Base-by-base conservation (phyloP, 2,113 vertebrate genomes). In the Mugil cephalus region DNA sequence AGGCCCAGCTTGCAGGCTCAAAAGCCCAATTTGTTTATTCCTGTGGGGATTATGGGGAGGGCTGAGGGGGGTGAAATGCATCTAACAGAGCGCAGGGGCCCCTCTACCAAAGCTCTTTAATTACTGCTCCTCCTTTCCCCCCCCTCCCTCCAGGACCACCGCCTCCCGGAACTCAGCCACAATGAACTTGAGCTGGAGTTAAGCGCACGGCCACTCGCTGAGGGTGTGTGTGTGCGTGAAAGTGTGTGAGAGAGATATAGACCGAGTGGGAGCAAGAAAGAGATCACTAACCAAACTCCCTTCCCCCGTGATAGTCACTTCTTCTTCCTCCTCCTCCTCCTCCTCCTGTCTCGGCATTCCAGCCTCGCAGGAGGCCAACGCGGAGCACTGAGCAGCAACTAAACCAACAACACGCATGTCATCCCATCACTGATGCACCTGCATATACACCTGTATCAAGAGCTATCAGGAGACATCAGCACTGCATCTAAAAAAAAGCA, bases 21-120 rank as follows among this genome's bases (percentile, higher is more conserved):
- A 92, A 93, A 87, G 79, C 87, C 90, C 88, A 93, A 93, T 94
- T 93, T 93, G 93, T 93, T 93, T 93, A 91, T 90, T 92, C 88
- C 86, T 90, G 78, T 84, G 77, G 87, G 91, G 91, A 91, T 91
- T 91, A 90, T 43, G 66, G 73, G 81, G 50, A 46, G 50, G 70
- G 58, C 61, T 34, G 51, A 46, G 38, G 58, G 78, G 77, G 70
- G n/a, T 85, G 87, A 89, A 90, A 90, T 83, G 83, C 81, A 91
- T 91, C 89, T 87, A 91, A 91, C 83, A 91, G 88, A 81, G 84
- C 10, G 63, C 51, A 69, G 89, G 90, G 89, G 77, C 88, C 84
- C 73, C 73, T 67, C 63, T 46, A 83, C 87, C 83, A 87, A 92
- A 90, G 78, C 79, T 74, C 82, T 89, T 90, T 90, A 93, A 93